Base-by-base conservation (phyloP, 2,888 invertebrate species). In the Lasiommata megera region DNA sequence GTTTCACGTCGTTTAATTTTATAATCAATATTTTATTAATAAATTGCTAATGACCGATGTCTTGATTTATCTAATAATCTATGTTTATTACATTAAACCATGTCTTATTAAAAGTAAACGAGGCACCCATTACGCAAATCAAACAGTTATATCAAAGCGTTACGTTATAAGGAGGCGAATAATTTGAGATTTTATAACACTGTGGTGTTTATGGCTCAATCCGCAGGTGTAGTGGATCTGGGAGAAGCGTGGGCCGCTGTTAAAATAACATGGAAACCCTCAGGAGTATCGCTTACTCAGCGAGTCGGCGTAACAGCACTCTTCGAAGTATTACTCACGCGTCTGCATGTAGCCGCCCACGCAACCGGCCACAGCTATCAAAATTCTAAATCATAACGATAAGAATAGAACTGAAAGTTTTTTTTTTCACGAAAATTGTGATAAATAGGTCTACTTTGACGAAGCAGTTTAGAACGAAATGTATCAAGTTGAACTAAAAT, bases 231-330 rank as follows among this genome's bases (percentile, higher is more conserved):
- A 77, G 79, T 76, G 67, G 79, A 78, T 84, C 79, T 82, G 76
- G 76, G 75, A 74, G 76, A 54, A 54, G 86, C 80, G 89, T 88
- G 84, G 88, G 89, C 73, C 60, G 88, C 58, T 59, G 76, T 83
- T 72, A 86, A 89, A 90, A 89, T 90, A 88, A 86, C 81, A 79
- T 82, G 77, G 76, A 75, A 79, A 72, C 77, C 72, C 77, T 73
- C 73, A 67, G 70, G 67, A 68, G 68, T 68, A 65, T 69, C 68
- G 71, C 79, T 88, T 88, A 85, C 82, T 88, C 88, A 82, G 79
- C 79, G 76, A 37, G 9, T 50, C 50, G n/a, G 50, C 18, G 46
- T 55, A 61, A 57, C 55, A 76, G 76, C 74, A 80, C 75, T 74
- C 73, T 69, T 65, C 65, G 69, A 58, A 11, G 71, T 50, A 84